phyloP scores from a whole-genome alignment of 2,113 vertebrate genomes.

The Cichladusa arquata region DNA sequence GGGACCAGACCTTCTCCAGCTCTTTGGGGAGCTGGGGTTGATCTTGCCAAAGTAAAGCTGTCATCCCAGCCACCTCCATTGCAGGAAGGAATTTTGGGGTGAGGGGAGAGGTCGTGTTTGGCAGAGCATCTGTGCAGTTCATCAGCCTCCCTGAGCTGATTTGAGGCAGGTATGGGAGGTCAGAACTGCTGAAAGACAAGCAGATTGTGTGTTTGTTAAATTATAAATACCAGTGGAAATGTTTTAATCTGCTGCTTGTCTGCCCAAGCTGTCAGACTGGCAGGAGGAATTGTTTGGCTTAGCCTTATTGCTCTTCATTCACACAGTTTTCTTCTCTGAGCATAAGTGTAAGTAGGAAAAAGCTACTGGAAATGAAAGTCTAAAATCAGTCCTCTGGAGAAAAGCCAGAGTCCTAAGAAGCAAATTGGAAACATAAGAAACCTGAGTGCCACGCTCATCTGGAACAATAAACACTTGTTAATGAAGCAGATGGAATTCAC shows the following conservation, averaged over 20 bases:
- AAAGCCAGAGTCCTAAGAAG: slow-evolving; percentile 50
- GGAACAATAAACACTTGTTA: slow-evolving; percentile 59
- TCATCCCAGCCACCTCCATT: background rate
- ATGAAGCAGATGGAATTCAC: slow-evolving; percentile 32
- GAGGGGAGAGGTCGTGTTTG: background rate
- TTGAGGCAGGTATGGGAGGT: background rate
- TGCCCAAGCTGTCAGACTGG: background rate
- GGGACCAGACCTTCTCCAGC: background rate
- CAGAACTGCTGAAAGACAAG: background rate
- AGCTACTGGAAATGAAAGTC: slow-evolving; percentile 46
- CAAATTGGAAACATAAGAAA: slow-evolving; percentile 60
- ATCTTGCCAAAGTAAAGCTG: background rate
- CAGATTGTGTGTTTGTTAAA: background rate
- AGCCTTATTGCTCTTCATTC: background rate
- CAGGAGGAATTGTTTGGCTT: background rate
- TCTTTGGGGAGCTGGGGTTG: background rate
- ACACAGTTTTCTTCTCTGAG: background rate
- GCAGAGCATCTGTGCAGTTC: background rate
- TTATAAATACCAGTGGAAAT: background rate
- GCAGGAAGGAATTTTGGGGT: background rate
- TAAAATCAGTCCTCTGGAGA: slow-evolving; percentile 25
- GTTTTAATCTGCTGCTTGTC: background rate
- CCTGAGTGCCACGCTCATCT: slow-evolving; percentile 23
- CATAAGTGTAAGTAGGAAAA: slow-evolving; percentile 12
- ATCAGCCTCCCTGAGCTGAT: background rate